phyloP scores from a whole-genome alignment of 2,888 invertebrate genomes.

The Pharmacophagus antenor region DNA sequence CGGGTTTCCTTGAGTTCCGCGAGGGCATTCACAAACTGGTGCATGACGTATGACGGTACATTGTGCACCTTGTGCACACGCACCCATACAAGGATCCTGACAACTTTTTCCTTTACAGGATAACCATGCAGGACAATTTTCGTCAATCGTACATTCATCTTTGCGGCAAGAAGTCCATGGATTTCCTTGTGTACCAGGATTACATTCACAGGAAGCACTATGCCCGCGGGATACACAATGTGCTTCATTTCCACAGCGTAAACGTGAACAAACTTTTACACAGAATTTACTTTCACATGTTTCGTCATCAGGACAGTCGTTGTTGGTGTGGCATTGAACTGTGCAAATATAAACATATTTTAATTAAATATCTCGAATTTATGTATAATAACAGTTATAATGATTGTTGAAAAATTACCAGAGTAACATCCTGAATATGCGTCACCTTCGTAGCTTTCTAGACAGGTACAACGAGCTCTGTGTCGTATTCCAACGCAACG shows the following conservation, averaged over 20 bases:
- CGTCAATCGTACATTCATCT: slow-evolving; percentile 88
- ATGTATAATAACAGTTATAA: neutral
- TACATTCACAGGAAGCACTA: slow-evolving; percentile 89
- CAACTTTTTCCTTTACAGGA: slow-evolving; percentile 90
- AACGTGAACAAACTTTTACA: slow-evolving; percentile 87
- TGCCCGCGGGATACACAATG: slow-evolving; percentile 89
- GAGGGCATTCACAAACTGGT: slow-evolving; percentile 90
- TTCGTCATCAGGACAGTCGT: slow-evolving; percentile 90
- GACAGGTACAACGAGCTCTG: slow-evolving; percentile 90
- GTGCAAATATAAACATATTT: slow-evolving; percentile 41
- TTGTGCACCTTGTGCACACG: slow-evolving; percentile 88
- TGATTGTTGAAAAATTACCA: slow-evolving; percentile 61
- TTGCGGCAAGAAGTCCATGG: slow-evolving; percentile 88
- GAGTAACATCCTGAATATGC: slow-evolving; percentile 89
- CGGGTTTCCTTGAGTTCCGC: slow-evolving; percentile 90
- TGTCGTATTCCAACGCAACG: slow-evolving; percentile 89
- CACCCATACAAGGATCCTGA: slow-evolving; percentile 91
- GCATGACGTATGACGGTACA: slow-evolving; percentile 89
- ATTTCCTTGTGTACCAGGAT: slow-evolving; percentile 88
- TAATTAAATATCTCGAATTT: slow-evolving; percentile 14
- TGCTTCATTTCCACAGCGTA: slow-evolving; percentile 91
- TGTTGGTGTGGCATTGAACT: slow-evolving; percentile 92
- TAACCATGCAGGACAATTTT: slow-evolving; percentile 89
- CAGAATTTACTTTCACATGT: slow-evolving; percentile 92
- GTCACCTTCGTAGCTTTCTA: slow-evolving; percentile 91